Conservation (phyloP, 37 sponge, comb jelly and placozoan genomes). For the Cladorhizidae sp. region DNA sequence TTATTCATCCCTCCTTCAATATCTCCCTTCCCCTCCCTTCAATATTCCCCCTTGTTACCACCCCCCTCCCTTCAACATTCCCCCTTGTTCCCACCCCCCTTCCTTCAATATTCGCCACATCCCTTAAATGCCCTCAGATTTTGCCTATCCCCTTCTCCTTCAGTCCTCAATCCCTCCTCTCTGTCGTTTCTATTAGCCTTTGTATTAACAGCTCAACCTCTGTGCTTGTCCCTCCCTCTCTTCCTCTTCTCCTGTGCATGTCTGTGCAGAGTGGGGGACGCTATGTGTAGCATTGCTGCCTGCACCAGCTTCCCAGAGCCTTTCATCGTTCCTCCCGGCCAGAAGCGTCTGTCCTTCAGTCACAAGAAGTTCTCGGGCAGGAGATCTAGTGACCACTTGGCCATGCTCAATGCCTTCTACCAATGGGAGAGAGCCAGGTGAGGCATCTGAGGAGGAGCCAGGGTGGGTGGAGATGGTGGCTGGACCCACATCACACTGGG, state of each 20-base stretch:
- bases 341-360: slow-evolving; percentile 59
- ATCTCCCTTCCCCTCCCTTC: not conserved
- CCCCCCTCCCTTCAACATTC: not conserved
- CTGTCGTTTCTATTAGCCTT: not conserved
- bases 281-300: slow-evolving; percentile 80
- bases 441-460: not conserved
- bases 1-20: not conserved
- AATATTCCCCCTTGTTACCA: too few species aligned
- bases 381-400: slow-evolving; percentile 83
- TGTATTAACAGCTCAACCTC: not conserved
- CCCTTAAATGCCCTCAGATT: not conserved
- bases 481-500: too few species aligned
- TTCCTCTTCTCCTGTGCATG: not conserved
- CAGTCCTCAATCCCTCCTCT: not conserved
- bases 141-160: not conserved
- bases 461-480: too few species aligned
- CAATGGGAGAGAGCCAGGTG: slow-evolving; percentile 73
- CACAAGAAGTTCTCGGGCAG: slow-evolving; percentile 81
- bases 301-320: slow-evolving; percentile 83
- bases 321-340: slow-evolving; percentile 52
- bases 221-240: not conserved
- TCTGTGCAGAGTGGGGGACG: slow-evolving; percentile 70
- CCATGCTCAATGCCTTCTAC: slow-evolving; percentile 79
- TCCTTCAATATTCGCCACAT: too few species aligned
- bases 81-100: not conserved